phyloP scores from a whole-genome alignment of 2,113 vertebrate genomes.

The Nothobranchius kuhntae region DNA sequence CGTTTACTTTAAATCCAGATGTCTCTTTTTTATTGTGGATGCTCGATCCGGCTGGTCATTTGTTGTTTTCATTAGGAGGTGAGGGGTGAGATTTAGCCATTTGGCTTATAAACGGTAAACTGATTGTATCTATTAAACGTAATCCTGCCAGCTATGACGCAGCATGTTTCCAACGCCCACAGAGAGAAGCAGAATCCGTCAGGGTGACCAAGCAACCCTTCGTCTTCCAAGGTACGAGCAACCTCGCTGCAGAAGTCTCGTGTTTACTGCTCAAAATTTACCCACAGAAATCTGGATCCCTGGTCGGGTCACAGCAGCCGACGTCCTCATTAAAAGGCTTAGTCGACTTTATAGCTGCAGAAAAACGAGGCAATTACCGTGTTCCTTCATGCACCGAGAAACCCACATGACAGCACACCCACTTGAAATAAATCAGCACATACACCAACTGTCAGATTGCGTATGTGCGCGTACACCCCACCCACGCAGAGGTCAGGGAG shows the following conservation, averaged over 20 bases:
- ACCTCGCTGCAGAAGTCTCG: not conserved
- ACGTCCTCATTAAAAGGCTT: conserved; percentile 32
- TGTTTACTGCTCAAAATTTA: not conserved
- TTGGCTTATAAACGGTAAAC: not conserved
- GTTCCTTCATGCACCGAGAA: conserved; percentile 10
- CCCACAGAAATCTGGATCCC: not conserved
- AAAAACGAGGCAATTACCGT: conserved; percentile 16
- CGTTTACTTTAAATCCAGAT: conserved; percentile 36
- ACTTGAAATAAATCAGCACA: conserved; percentile 20
- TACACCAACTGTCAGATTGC: conserved; percentile 17
- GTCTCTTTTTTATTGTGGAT: conserved; percentile 8
- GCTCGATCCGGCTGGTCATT: not conserved
- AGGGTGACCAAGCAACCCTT: not conserved
- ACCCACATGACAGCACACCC: conserved; percentile 31
- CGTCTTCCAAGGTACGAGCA: not conserved
- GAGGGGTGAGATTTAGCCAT: not conserved
- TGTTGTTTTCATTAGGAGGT: not conserved
- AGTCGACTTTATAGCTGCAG: conserved; percentile 21
- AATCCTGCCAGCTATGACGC: not conserved
- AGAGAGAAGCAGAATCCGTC: not conserved
- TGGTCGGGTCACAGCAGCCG: conserved; percentile 6
- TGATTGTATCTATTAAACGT: too few relatives aligned
- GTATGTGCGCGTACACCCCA: not conserved
- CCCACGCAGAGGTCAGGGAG: conserved; percentile 31
- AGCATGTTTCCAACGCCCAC: not conserved